Base-by-base conservation (phyloP, 2,797 vertebrate genomes). In the Brachyalestes nurse region DNA sequence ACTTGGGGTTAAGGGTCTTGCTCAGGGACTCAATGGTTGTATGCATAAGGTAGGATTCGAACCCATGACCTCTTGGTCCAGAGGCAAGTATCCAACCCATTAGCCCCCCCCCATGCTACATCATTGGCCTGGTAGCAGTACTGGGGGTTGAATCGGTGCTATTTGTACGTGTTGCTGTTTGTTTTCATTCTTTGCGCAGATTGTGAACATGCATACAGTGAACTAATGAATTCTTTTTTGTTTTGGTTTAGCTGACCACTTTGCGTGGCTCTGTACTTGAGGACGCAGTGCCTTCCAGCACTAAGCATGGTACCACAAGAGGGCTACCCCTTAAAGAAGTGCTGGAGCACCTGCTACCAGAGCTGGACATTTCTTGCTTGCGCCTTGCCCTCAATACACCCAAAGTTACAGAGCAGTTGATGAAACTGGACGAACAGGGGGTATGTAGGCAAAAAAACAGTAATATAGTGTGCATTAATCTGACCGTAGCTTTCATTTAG, bases 361-460 rank as follows among this genome's bases (percentile, higher is more conserved):
- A 99, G 90, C 91, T 99, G 88, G 97, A 96, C 7, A 93, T 97
- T 73, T 95, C 97, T 84, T 98, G 97, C 88, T 93, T 99, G 64
- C 91, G 97, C 58, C 89, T 99, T 90, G 97, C 97, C 77, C 96
- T 99, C 90, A 99, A 97, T 90, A 98, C 97, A 3, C 97, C 97
- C 0, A 99, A 98, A 91, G 97, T 98, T 85, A 98, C 97, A 0
- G 97, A 99, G 81, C 97, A 99, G 83, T 95, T 99, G 83, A 97
- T 99, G 96, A 99, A 99, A 83, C 91, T 99, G 86, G 97, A 99
- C 75, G 97, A 99, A 82, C 97, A 99, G 93, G 97, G 97, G 94
- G 97, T 99, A 90, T 64, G 86, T 17, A 45, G 13, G 12, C 34
- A 38, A 8, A 51, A 75, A 47, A 25, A 8, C 9, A 74, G 23